Base-by-base conservation (phyloP, 2,113 vertebrate genomes). In the Limnothrissa miodon region DNA sequence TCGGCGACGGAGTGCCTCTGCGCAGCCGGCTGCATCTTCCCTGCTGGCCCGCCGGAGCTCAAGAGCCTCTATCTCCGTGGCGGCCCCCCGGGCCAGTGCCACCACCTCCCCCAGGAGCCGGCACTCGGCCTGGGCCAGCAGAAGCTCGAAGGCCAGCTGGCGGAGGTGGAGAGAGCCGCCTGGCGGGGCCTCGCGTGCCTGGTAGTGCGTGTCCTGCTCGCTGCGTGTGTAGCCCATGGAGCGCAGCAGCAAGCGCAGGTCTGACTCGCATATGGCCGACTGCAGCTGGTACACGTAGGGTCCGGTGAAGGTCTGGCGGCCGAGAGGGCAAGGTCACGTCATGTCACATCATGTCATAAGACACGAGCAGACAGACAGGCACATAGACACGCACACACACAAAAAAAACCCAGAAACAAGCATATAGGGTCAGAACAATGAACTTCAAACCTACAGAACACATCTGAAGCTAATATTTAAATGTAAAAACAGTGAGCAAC, bases 221-320 rank as follows among this genome's bases (percentile, higher is more conserved):
- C 92, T 92, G 36, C 66, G 66, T 10, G 92, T 87, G 2, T 99
- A 99, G 89, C 98, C 98, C 92, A 99, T 96, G 91, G 93, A 95
- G 86, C 90, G 96, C 92, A 99, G 93, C 78, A 99, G 95, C 82
- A 95, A 89, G 81, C 92, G 95, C 74, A 99, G 93, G 82, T 99
- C 97, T 5, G 95, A 91, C 13, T 99, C 98, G 4, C 94, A 92
- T 19, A 99, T 88, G 2, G 96, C 94, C 10, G 97, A 96, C 93
- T 97, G 97, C 48, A 99, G 95, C 36, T 96, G 95, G 94, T 99
- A 99, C 83, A 99, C 97, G 81, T 99, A 99, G 39, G 98, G 96
- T 80, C 98, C 98, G 0, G 98, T 99, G 93, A 99, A 99, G 81
- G 98, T 98, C 98, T 99, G 78, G 62, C 89, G 88, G 88, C 80